Evolutionary conservation across 2,797 vertebrate genomes (phyloP), one percentile per base, ranked within the genome.

Genomic region (Oreortyx pictus): DNA sequence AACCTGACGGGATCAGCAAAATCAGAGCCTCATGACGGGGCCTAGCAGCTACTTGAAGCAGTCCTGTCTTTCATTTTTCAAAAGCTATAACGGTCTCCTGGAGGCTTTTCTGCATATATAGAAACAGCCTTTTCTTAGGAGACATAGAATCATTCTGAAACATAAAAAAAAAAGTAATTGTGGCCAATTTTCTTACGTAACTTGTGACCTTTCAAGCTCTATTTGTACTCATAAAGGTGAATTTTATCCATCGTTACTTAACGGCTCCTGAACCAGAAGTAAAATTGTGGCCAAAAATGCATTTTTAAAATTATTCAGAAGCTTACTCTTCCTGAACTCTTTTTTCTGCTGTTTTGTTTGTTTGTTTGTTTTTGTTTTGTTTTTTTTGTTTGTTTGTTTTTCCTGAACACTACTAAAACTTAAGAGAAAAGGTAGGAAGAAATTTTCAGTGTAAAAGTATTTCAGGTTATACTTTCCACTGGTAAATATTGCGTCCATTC

Each of bases 121-220:
- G 88, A 90, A 95, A 31, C 29, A 87, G 46, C 4, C 18, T 67
- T 93, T 90, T 81, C 59, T 88, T 85, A 78, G 49, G 54, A 88
- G 82, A 92, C 31, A 56, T 35, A 72, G 62, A 92, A 75, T 83
- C 52, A 46, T 91, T 89, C 43, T 68, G 65, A 72, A 91, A 50
- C 37, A 81, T 60, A 43, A 50, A 57, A 74, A 87, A 39, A 43
- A 75, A 76, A 60, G 77, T 72, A 86, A 66, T 84, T 76, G 35
- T 88, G 75, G 64, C 23, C 16, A 79, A 29, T 91, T 88, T 88
- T 86, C 68, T 88, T 90, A 90, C 22, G 60, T 82, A 76, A 66
- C 14, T 62, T 10, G 1, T 84, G 72, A 71, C 75, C 57, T 94
- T 88, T 88, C 60, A 73, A 86, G 39, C 47, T 80, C 20, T 81